Evolutionary conservation across 1,140 invertebrate genomes (phyloP).

Genomic region (Drosophila punjabiensis): DNA sequence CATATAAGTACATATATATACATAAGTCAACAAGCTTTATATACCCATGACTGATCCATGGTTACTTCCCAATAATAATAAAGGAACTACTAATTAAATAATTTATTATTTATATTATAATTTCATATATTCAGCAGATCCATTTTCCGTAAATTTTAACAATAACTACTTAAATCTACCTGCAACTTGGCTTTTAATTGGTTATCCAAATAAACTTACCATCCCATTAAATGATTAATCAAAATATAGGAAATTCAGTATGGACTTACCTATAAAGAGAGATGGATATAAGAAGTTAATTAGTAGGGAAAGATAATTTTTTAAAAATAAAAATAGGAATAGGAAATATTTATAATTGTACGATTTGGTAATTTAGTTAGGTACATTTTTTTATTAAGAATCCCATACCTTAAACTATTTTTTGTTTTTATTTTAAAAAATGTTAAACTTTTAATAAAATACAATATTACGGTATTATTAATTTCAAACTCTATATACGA

Average conservation of each 20-base stretch:
- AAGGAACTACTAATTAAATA: too few species aligned
- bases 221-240: slow-evolving; percentile 1
- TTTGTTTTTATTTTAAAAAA: too few species aligned
- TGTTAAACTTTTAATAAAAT: too few species aligned
- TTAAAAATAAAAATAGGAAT: background rate
- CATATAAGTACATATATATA: background rate
- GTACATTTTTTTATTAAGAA: too few species aligned
- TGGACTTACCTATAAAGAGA: slow-evolving; percentile 69
- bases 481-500: too few species aligned
- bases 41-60: too few species aligned
- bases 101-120: background rate
- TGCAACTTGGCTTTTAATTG: background rate
- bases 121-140: background rate
- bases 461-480: too few species aligned
- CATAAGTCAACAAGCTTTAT: too few species aligned
- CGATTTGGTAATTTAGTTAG: too few species aligned
- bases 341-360: too few species aligned
- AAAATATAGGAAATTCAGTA: background rate
- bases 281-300: slow-evolving; percentile 1
- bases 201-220: slow-evolving; percentile 15
- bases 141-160: background rate
- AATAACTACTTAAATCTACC: background rate
- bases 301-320: background rate
- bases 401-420: too few species aligned
- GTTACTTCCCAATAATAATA: too few species aligned